These are phyloP conservation scores for Dascillus cervinus DNA, from an alignment of 2,888 invertebrate genomes.

Conservation along the genomic window DNA sequence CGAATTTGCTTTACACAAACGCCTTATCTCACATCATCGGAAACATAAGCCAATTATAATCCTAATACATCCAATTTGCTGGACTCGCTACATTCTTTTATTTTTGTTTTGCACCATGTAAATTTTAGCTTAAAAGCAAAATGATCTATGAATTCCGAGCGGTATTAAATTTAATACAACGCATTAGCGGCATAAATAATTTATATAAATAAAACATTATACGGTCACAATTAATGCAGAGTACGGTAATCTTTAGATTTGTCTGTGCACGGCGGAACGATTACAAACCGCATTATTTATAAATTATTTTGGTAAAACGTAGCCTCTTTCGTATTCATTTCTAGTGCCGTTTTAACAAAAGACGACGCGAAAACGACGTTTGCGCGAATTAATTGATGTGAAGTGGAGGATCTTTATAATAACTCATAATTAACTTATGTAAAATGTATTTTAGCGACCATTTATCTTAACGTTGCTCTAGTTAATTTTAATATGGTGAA, in stretches of 20 bases:
- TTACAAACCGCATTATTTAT: slow-evolving; percentile 10
- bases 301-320: slow-evolving; percentile 1
- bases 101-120: no score
- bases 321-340: no score
- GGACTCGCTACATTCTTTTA: no score
- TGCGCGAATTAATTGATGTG: no score
- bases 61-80: slow-evolving; percentile 7
- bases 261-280: slow-evolving; percentile 23
- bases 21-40: slow-evolving; percentile 15
- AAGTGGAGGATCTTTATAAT: slow-evolving; percentile 23
- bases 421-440: slow-evolving; percentile 38
- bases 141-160: no score
- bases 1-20: slow-evolving; percentile 1
- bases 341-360: no score
- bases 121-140: no score
- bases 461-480: no score
- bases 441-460: slow-evolving; percentile 21
- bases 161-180: slow-evolving; percentile 10
- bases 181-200: slow-evolving; percentile 21
- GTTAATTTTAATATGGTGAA: no score
- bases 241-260: slow-evolving; percentile 28
- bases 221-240: slow-evolving; percentile 26
- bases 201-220: slow-evolving; percentile 23
- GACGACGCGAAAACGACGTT: no score
- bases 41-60: slow-evolving; percentile 14